Percentiles rank a stretch among this genome's conserved stretches.
Evolutionary conservation across 2,888 invertebrate species (phyloP).

Genomic region (Nycteola revayana): DNA sequence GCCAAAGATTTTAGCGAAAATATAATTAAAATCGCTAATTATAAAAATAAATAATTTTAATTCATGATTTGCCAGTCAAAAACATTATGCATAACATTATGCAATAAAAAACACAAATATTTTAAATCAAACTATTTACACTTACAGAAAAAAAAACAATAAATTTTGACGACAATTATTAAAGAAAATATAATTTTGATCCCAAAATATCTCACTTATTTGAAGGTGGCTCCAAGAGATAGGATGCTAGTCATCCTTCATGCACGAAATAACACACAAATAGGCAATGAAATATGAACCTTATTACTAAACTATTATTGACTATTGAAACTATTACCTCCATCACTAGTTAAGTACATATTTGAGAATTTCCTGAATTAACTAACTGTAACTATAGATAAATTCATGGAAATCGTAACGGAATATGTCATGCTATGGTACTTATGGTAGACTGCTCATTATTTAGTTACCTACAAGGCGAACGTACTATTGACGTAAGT

Average conservation of each 20-base stretch:
- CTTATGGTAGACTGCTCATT: constrained; percentile 23
- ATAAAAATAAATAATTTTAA: background rate
- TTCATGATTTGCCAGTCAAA: background rate
- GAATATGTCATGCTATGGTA: constrained; percentile 30
- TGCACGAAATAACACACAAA: constrained; percentile 22
- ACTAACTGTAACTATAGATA: constrained; percentile 39
- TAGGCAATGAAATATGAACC: constrained; percentile 42
- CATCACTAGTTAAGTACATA: constrained; percentile 70
- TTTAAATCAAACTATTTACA: constrained; percentile 32
- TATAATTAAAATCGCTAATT: too few species aligned
- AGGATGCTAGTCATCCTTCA: constrained; percentile 10
- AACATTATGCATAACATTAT: constrained; percentile 5
- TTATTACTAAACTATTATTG: constrained; percentile 52
- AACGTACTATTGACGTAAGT: constrained; percentile 22
- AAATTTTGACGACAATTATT: constrained; percentile 48
- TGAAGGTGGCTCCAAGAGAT: constrained; percentile 18
- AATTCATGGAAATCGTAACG: constrained; percentile 31
- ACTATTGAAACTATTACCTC: constrained; percentile 63
- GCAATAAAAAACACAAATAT: constrained; percentile 7
- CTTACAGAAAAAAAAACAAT: constrained; percentile 27
- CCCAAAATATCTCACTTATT: constrained; percentile 51
- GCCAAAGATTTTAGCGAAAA: background rate
- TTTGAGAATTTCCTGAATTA: constrained; percentile 45
- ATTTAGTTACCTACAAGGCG: constrained; percentile 31
- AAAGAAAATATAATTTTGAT: constrained; percentile 58